phyloP scores from a whole-genome alignment of 2,113 vertebrate species.

The Struthidea cinerea region DNA sequence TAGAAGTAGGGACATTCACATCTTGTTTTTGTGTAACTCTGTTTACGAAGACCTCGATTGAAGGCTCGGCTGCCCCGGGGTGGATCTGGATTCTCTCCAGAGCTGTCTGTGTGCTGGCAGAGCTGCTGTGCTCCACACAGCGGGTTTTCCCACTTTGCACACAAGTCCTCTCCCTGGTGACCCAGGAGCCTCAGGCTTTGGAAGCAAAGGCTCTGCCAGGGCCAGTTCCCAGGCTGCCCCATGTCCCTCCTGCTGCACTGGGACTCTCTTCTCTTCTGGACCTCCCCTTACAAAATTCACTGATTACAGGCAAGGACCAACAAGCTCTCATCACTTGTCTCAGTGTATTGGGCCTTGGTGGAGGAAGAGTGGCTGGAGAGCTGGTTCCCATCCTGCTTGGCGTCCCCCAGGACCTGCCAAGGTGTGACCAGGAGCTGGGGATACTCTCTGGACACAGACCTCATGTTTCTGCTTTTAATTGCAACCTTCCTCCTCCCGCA shows the following conservation, averaged over 20 bases:
- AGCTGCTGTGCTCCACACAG: background rate
- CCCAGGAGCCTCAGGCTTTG: background rate
- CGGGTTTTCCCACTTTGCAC: background rate
- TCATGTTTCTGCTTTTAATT: background rate
- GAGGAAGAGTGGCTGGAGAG: background rate
- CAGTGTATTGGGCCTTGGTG: background rate
- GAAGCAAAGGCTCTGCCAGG: background rate
- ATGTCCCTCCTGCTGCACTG: rapidly evolving
- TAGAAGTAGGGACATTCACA: background rate
- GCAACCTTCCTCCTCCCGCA: background rate
- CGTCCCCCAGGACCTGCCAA: background rate
- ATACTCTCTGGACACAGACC: background rate
- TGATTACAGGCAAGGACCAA: background rate
- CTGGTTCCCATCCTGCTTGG: background rate
- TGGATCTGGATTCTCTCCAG: constrained; percentile 4
- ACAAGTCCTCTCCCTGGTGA: background rate
- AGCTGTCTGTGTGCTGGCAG: background rate
- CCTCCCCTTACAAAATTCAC: background rate
- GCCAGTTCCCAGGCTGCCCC: background rate
- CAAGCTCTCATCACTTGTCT: background rate
- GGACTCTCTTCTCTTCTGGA: rapidly evolving
- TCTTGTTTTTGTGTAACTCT: background rate
- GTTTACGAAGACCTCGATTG: background rate
- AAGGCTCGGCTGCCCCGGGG: background rate
- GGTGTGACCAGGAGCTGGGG: background rate